Evolutionary conservation across 2,113 vertebrate genomes (phyloP), one percentile per base, ranked within the genome.

Genomic region (Phasianus colchicus): DNA sequence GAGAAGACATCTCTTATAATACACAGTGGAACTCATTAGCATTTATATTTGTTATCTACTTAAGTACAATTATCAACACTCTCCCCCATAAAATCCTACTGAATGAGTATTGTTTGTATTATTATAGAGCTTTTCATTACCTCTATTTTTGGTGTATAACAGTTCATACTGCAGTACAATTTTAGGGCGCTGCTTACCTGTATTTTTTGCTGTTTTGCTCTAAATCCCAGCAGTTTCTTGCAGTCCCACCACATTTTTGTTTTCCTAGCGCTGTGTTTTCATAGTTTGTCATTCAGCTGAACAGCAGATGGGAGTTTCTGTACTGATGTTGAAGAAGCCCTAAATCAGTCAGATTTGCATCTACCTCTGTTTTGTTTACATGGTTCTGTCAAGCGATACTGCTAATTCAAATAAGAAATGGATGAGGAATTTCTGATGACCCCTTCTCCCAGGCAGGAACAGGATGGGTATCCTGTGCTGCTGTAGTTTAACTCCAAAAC

Each of bases 11-110:
- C 97, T 96, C 92, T 85, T 82, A 87, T 94, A 95, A 90, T 95
- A 95, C 50, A 90, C 80, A 91, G 74, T 92, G 73, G 89, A 94
- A 86, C 94, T 95, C 77, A 96, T 97, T 97, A 97, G 74, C 96
- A 96, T 96, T 94, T 96, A 85, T 96, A 92, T 96, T 96, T 96
- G 90, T 97, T 97, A 96, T 91, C 96, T 96, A 57, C 77, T 81
- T 89, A 96, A 93, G 82, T 95, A 91, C 80, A 91, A 84, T 96
- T 96, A 96, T 93, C 80, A 95, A 88, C 96, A 89, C 74, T 89
- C 79, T 92, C 85, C 83, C 40, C 66, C 69, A 45, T 90, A 96
- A 94, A 93, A 73, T 66, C 43, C 34, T 45, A 90, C 6, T 89
- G 92, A 91, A 77, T 65, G 32, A 93, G 77, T 64, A 90, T 75